Conservation (phyloP, 2,113 vertebrate species). For the Antennarius striatus region DNA sequence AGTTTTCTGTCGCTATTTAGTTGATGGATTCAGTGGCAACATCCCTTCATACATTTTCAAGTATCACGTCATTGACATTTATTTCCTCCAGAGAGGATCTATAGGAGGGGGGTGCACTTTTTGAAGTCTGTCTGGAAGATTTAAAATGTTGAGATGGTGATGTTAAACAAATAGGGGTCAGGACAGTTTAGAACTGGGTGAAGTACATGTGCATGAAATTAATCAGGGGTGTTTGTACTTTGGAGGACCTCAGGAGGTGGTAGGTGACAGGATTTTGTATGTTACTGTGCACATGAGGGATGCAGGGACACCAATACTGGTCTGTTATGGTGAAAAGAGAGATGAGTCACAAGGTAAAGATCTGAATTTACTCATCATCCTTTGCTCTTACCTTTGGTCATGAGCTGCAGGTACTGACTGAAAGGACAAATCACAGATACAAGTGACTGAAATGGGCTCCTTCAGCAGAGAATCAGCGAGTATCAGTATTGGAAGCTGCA, state of each 20-base stretch:
- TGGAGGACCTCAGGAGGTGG: no score
- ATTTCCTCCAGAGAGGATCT: constrained; percentile 40
- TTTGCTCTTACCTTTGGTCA: no score
- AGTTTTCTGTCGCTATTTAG: constrained; percentile 41
- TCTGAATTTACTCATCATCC: no score
- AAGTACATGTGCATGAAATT: constrained; percentile 23
- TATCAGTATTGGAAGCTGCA: constrained; percentile 23
- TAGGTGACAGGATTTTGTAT: no score
- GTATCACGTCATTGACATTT: constrained; percentile 49
- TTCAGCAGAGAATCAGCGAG: no score
- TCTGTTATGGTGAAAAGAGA: no score
- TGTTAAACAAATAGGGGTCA: constrained; percentile 56
- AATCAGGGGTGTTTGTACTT: not conserved
- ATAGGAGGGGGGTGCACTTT: constrained; percentile 12
- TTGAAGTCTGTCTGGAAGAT: constrained; percentile 24
- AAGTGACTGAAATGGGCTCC: no score
- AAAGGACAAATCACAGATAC: no score
- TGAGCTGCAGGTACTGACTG: no score
- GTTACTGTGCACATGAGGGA: no score
- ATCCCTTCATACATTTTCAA: constrained; percentile 41
- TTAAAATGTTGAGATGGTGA: constrained; percentile 21
- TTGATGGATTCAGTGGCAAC: constrained; percentile 37
- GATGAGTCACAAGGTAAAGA: no score
- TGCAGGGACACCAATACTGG: no score
- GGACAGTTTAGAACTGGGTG: constrained; percentile 35